A percentile compares a stretch with the other conserved stretches of the same genome.
Conservation (phyloP, 1,140 invertebrate species). For the Pseudomyrmex pallidus region DNA sequence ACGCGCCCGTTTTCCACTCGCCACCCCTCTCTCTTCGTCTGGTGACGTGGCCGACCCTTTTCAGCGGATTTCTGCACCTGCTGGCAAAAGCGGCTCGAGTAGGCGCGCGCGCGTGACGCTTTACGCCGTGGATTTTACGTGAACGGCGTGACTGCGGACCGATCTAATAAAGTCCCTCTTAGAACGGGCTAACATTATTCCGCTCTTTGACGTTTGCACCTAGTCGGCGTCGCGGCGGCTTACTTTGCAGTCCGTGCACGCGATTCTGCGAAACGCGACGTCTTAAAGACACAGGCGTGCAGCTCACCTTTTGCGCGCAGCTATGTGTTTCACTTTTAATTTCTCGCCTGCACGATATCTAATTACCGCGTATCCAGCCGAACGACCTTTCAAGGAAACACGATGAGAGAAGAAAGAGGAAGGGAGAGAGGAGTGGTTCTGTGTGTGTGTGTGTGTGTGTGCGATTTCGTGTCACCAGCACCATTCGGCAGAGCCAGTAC, state of each 20-base stretch:
- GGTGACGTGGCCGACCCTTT: constrained; percentile 44
- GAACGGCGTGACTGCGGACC: constrained; percentile 63
- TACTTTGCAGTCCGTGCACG: constrained; percentile 41
- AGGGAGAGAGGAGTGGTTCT: background rate
- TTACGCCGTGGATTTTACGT: constrained; percentile 62
- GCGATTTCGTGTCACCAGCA: constrained; percentile 49
- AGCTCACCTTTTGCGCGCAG: constrained; percentile 40
- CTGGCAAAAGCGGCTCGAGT: constrained; percentile 60
- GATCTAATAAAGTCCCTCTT: constrained; percentile 72
- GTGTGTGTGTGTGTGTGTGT: background rate
- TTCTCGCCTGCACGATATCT: constrained; percentile 60
- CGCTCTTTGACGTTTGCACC: constrained; percentile 71
- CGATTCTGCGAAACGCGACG: constrained; percentile 49
- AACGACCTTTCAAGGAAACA: constrained; percentile 53
- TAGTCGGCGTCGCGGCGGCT: constrained; percentile 61
- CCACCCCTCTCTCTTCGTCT: constrained; percentile 5
- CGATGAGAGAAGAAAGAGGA: background rate
- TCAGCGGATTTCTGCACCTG: constrained; percentile 64
- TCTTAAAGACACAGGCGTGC: constrained; percentile 49
- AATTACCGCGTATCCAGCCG: constrained; percentile 41
- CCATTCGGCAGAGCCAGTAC: constrained; percentile 42
- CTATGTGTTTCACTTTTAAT: constrained; percentile 57
- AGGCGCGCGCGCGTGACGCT: constrained; percentile 53
- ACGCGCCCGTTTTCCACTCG: constrained; percentile 33
- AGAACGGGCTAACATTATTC: constrained; percentile 69